Base-by-base conservation (phyloP, 2,797 vertebrate species). In the Botia almorhae region DNA sequence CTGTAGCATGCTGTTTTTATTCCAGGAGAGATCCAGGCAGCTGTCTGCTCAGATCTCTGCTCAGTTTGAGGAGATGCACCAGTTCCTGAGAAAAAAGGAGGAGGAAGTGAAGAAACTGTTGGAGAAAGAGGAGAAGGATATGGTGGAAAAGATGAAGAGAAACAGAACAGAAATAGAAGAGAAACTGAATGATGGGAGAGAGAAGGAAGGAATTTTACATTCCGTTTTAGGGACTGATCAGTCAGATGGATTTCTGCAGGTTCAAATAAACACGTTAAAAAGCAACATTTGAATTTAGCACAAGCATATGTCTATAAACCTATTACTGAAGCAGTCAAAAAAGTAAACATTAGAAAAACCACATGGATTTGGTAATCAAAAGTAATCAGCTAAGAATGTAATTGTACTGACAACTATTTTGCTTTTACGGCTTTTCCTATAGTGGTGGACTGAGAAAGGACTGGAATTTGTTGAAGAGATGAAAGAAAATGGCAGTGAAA, bases 371-470 rank as follows among this genome's bases (percentile, higher is more conserved):
- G 3, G 3, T 43, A 43, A 11, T 43, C 39, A 12, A 4, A 58
- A 39, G 10, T 12, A 14, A 58, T 39, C 14, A 74, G 2, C 36
- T 7, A 26, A 12, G 19, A 4, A 48, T 14, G 39, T 23, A 58
- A 23, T 58, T 58, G 19, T 43, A 65, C 33, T 1, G 1, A 13
- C 6, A 73, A 29, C 4, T 11, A 1, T 61, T 48, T 10, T 17
- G n/a, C 53, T 48, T 46, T 8, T 72, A 7, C 70, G 2, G 36
- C 4, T 83, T 12, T 61, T 75, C 64, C 7, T 86, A 43, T 60
- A 86, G 86, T 88, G 87, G 85, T 87, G 86, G 86, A 84, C 69
- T 3, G 83, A 88, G 17, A 83, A 84, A 61, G 83, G 86, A 12
- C 19, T 72, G 21, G 58, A 55, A 21, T 65, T 75, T 63, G 73